Conservation (phyloP, 1,140 invertebrate species). For the Antheraea pernyi region DNA sequence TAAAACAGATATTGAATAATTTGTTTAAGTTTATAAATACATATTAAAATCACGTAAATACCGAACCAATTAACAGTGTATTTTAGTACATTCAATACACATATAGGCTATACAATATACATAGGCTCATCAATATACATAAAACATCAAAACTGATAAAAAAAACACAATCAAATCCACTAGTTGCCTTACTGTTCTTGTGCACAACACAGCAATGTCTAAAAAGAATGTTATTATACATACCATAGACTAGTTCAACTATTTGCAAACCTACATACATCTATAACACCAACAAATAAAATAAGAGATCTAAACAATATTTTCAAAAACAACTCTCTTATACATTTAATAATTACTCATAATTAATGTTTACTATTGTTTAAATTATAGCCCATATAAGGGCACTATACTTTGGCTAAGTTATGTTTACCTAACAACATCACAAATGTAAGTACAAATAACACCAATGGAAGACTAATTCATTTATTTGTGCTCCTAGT, state of each 20-base stretch:
- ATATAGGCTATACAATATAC: too few species aligned
- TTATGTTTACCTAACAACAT: background rate
- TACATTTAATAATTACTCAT: background rate
- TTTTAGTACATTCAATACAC: too few species aligned
- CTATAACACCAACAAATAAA: background rate
- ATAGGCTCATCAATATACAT: too few species aligned
- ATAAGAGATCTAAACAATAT: background rate
- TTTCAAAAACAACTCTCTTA: too few species aligned
- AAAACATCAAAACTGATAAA: too few species aligned
- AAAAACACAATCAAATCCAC: too few species aligned
- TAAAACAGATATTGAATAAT: background rate
- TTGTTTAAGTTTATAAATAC: background rate
- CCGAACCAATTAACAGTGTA: too few species aligned
- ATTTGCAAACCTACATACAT: background rate
- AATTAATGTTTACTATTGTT: background rate
- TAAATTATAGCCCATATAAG: constrained; percentile 4
- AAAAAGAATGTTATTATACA: too few species aligned
- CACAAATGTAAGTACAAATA: constrained; percentile 8
- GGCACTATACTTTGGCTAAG: constrained; percentile 3
- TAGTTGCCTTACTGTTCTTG: too few species aligned
- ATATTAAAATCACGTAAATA: background rate
- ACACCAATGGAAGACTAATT: constrained; percentile 2
- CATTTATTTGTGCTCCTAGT: background rate
- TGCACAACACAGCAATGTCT: too few species aligned
- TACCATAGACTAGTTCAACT: too few species aligned